Conservation (phyloP, 1,140 invertebrate species). For the Monochamus saltuarius region DNA sequence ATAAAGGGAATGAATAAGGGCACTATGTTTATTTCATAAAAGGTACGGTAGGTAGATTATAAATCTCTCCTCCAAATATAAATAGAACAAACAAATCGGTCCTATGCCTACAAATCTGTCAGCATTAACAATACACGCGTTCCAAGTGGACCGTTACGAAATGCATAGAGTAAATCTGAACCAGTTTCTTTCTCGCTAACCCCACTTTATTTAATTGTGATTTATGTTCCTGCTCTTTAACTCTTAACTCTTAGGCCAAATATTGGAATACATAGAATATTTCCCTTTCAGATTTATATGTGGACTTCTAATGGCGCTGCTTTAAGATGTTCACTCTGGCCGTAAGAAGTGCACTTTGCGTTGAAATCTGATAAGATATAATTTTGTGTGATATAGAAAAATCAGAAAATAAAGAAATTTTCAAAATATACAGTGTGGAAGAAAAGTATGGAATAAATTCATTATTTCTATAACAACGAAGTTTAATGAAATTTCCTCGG, state of each 20-base stretch:
- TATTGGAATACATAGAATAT: conserved; percentile 18
- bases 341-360: no score
- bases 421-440: no score
- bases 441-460: no score
- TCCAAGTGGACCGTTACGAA: conserved; percentile 31
- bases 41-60: conserved; percentile 13
- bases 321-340: neutral
- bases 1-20: no score
- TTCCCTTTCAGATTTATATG: conserved; percentile 12
- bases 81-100: conserved; percentile 30
- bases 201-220: conserved; percentile 32
- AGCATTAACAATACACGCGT: conserved; percentile 30
- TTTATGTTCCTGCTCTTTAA: conserved; percentile 25
- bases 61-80: conserved; percentile 22
- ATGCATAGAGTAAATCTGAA: conserved; percentile 24
- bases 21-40: neutral
- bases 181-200: conserved; percentile 27
- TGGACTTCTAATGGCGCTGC: neutral
- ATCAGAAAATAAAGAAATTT: no score
- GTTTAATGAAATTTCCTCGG: no score
- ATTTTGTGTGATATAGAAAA: no score
- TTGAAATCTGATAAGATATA: no score
- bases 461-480: no score
- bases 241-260: conserved; percentile 11
- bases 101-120: conserved; percentile 35